Evolutionary conservation across 2,888 invertebrate species (phyloP).

Genomic region (Drosophila rellima): DNA sequence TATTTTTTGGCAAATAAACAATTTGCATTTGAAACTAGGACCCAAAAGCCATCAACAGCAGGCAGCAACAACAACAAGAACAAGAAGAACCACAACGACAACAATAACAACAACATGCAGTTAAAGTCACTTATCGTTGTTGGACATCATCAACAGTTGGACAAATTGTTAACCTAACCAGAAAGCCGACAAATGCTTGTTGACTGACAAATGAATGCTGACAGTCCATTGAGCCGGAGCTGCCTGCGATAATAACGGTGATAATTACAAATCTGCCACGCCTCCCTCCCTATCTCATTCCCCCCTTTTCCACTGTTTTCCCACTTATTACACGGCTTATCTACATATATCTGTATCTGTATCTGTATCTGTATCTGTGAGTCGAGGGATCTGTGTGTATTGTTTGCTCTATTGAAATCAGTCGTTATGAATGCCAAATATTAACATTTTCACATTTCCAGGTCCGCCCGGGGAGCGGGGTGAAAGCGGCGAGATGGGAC

Average conservation of each 20-base stretch:
- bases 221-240: slow-evolving; percentile 48
- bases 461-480: slow-evolving; percentile 84
- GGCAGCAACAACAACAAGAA: slow-evolving; percentile 17
- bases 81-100: slow-evolving; percentile 20
- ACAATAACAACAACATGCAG: background rate
- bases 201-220: slow-evolving; percentile 51
- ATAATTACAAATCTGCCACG: slow-evolving; percentile 61
- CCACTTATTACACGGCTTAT: slow-evolving; percentile 44
- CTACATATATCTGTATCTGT: slow-evolving; percentile 19
- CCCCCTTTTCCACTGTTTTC: slow-evolving; percentile 39
- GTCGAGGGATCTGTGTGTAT: slow-evolving; percentile 16
- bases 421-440: slow-evolving; percentile 58
- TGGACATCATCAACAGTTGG: slow-evolving; percentile 46
- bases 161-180: slow-evolving; percentile 66
- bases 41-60: slow-evolving; percentile 32
- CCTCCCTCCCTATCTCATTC: background rate
- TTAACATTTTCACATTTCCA: slow-evolving; percentile 56
- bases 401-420: slow-evolving; percentile 61
- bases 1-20: slow-evolving; percentile 67
- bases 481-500: slow-evolving; percentile 87
- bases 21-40: slow-evolving; percentile 73
- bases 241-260: slow-evolving; percentile 48
- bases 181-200: slow-evolving; percentile 53
- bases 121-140: slow-evolving; percentile 41
- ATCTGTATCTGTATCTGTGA: slow-evolving; percentile 23